Evolutionary conservation across 1,140 invertebrate species (phyloP), one percentile per base, ranked within the genome.

Genomic region (Eriosoma lanigerum): DNA sequence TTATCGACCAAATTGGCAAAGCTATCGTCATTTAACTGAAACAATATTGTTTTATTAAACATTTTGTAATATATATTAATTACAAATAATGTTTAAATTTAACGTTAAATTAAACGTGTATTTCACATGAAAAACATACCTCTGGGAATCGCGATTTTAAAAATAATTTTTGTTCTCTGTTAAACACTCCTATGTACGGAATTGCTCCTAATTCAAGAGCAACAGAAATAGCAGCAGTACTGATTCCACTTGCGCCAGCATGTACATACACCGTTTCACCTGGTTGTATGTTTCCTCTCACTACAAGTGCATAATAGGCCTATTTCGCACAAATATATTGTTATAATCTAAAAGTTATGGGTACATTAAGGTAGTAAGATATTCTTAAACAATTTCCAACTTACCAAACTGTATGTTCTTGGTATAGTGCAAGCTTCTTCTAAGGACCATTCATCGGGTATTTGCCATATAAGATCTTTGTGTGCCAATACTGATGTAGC

Each of bases 351-450:
- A 38, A n/a, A 32, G 19, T 29, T 60, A 29, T 17, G 15, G 15
- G n/a, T 54, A 54, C 19, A 6, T n/a, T 38, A 38, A 38, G 10
- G 10, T 48, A 48, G 10, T 48, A 15, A 10, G 46, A 12, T 48
- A 48, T 6, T 15, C 46, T 10, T 1, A 13, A 68, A 68, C 32
- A 9, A 0, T 21, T 15, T 60, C 1, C 13, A 81, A 84, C 85
- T 85, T 84, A 90, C 91, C 5, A 96, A 97, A 26, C 93, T 89
- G 85, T 97, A 98, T 17, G 94, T 95, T 24, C 96, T 94, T 1
- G 97, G 97, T 81, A 98, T 92, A 0, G 96, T 97, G 0, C 96
- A 91, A 46, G 97, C 97, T 84, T 98, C 90, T 85, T 96, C 93
- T 75, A 98, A 87, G n/a, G 90, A 91, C 96, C 96, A 98, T 21